A percentile compares a stretch with the other conserved stretches of the same genome.
phyloP scores from a whole-genome alignment of 2,888 invertebrate genomes.

The Fissipunctia ypsillon region DNA sequence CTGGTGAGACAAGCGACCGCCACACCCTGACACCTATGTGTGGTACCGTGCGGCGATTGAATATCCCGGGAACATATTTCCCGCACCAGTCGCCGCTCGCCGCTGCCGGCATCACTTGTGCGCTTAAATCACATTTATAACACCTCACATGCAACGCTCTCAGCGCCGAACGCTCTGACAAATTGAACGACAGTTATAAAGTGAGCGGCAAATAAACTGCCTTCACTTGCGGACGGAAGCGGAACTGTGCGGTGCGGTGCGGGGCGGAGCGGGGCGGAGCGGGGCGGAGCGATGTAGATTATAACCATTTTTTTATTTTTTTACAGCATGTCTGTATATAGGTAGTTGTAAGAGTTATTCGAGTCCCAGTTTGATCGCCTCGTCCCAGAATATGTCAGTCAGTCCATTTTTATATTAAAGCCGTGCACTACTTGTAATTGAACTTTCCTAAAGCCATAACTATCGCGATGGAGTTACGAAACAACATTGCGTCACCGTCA shows the following conservation, averaged over 20 bases:
- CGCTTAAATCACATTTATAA: constrained; percentile 33
- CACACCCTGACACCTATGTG: neutral
- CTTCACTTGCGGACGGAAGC: neutral
- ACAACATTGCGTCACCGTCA: neutral
- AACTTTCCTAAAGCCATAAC: neutral
- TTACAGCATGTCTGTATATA: neutral
- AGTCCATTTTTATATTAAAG: neutral
- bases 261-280: neutral
- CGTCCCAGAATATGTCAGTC: neutral
- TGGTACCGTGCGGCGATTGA: neutral
- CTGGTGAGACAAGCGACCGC: neutral
- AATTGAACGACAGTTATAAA: constrained; percentile 54
- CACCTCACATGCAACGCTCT: constrained; percentile 43
- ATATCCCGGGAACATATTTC: neutral
- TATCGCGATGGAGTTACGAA: neutral
- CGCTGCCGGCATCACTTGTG: constrained; percentile 8
- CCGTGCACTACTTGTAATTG: neutral
- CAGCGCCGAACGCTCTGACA: constrained; percentile 35
- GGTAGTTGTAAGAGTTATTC: neutral
- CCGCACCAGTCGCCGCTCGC: no score
- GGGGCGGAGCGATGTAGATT: neutral
- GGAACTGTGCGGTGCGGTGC: no score
- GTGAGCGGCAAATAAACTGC: constrained; percentile 45
- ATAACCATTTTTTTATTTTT: neutral
- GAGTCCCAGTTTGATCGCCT: neutral